phyloP scores from a whole-genome alignment of 2,888 invertebrate genomes.

The Machimus rusticus region DNA sequence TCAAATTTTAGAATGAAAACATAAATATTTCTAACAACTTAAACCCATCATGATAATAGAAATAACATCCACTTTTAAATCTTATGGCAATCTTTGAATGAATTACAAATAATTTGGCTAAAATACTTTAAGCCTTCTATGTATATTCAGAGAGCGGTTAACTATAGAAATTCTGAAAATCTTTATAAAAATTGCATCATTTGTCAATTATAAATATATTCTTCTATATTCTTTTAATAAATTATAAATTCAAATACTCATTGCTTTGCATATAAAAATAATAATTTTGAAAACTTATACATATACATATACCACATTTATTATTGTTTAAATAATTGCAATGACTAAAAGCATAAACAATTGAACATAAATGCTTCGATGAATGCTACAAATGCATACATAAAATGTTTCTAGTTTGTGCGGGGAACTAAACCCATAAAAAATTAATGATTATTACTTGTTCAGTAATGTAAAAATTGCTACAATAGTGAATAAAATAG shows the following conservation, averaged over 20 bases:
- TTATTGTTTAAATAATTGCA: no score
- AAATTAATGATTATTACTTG: not conserved
- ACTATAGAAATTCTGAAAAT: not conserved
- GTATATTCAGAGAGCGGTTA: not conserved
- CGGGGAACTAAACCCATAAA: not conserved
- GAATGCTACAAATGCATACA: not conserved
- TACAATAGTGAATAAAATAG: not conserved
- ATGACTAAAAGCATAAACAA: not conserved
- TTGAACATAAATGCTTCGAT: not conserved
- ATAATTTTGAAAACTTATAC: not conserved
- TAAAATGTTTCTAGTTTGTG: not conserved
- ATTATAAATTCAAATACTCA: not conserved
- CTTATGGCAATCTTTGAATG: not conserved
- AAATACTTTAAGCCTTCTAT: not conserved
- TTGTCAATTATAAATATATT: not conserved
- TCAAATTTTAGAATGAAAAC: not conserved
- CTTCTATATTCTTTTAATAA: not conserved
- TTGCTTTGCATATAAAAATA: not conserved
- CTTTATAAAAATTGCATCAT: not conserved
- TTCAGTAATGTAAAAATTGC: not conserved
- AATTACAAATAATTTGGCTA: not conserved
- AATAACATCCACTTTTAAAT: not conserved
- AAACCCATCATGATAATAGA: not conserved
- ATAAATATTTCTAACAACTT: not conserved
- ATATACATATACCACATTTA: no score